Evolutionary conservation across 1,140 invertebrate species (phyloP).

Genomic region (Monochamus saltuarius): DNA sequence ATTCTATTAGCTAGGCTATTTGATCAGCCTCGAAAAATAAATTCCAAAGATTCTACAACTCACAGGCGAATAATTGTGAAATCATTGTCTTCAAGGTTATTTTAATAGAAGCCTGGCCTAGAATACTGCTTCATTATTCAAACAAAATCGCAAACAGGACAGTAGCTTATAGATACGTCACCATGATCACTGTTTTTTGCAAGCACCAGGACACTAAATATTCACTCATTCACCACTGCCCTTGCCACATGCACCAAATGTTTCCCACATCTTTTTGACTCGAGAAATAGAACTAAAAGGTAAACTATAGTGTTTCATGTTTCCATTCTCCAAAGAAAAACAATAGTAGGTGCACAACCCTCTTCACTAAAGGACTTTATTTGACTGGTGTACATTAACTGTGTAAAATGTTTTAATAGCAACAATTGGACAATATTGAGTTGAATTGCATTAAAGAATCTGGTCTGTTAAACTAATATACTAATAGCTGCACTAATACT

Average conservation of each 20-base stretch:
- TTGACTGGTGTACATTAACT: constrained; percentile 46
- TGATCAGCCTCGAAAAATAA: no score
- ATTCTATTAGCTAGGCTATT: no score
- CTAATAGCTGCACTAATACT: constrained; percentile 53
- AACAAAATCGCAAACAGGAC: no score
- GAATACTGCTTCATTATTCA: constrained; percentile 7
- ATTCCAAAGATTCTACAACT: background rate
- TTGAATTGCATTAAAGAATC: constrained; percentile 54
- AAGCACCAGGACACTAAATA: constrained; percentile 1
- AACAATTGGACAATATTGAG: constrained; percentile 53
- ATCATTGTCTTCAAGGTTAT: constrained; percentile 17
- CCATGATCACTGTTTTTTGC: background rate
- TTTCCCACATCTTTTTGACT: constrained; percentile 3
- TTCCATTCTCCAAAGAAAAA: constrained; percentile 2
- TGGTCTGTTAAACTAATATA: constrained; percentile 52
- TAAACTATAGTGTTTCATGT: constrained; percentile 6
- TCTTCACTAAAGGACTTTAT: constrained; percentile 40
- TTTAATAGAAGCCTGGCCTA: constrained; percentile 11
- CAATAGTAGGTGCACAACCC: constrained; percentile 34
- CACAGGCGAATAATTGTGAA: constrained; percentile 2
- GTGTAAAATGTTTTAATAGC: constrained; percentile 52
- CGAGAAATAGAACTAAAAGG: constrained; percentile 1
- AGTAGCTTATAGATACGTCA: no score
- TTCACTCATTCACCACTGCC: constrained; percentile 9
- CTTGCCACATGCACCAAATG: constrained; percentile 4